phyloP scores from a whole-genome alignment of 2,113 vertebrate genomes.

The Scartelaos histophorus region DNA sequence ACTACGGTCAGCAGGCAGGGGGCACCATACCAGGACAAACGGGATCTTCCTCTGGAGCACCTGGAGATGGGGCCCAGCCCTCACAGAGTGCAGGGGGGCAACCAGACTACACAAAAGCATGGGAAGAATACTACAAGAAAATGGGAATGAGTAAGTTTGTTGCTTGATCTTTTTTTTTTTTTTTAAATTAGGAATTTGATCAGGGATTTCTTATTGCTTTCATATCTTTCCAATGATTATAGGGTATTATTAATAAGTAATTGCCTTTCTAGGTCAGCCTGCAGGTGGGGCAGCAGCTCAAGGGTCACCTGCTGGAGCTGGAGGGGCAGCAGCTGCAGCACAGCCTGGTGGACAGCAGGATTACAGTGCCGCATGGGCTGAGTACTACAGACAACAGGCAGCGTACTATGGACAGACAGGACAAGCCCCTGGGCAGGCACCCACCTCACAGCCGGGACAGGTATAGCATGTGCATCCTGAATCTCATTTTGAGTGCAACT shows the following conservation, averaged over 20 bases:
- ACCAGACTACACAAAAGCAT: slow-evolving; percentile 92
- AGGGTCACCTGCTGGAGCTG: slow-evolving; percentile 68
- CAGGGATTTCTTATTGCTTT: not conserved
- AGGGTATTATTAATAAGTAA: not conserved
- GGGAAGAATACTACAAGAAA: slow-evolving; percentile 95
- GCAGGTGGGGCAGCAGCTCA: slow-evolving; percentile 66
- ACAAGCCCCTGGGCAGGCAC: slow-evolving; percentile 79
- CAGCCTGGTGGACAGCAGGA: slow-evolving; percentile 80
- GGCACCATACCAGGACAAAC: slow-evolving; percentile 82
- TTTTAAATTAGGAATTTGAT: too few species aligned
- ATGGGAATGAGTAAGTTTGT: slow-evolving; percentile 79
- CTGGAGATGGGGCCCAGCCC: slow-evolving; percentile 79
- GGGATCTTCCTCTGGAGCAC: slow-evolving; percentile 76
- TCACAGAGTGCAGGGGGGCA: slow-evolving; percentile 79
- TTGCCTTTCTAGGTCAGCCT: slow-evolving; percentile 65
- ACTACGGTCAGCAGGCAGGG: slow-evolving; percentile 87
- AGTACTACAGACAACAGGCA: slow-evolving; percentile 93
- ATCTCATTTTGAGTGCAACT: not conserved
- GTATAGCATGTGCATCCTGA: slow-evolving; percentile 47
- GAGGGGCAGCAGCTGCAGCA: slow-evolving; percentile 77
- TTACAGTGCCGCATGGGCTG: slow-evolving; percentile 92
- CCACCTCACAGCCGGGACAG: slow-evolving; percentile 87
- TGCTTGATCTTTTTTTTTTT: not conserved
- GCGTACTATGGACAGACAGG: slow-evolving; percentile 88
- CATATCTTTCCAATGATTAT: not conserved